Evolutionary conservation across 2,888 invertebrate species (phyloP), one percentile per base, ranked within the genome.

Genomic region (Sturmia bella): DNA sequence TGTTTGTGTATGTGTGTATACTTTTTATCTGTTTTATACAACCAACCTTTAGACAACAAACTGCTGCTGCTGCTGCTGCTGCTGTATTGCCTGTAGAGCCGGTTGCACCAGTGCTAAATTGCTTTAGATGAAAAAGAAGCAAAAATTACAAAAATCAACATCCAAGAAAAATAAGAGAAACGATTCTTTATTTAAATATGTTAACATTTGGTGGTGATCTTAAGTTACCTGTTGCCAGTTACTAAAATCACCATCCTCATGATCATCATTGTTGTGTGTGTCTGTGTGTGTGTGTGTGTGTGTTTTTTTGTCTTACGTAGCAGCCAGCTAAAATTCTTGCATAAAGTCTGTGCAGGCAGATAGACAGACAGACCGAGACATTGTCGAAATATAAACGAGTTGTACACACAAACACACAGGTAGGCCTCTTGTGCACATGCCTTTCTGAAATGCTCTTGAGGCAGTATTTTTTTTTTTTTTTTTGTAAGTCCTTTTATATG

Each of bases 201-300:
- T 68, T 81, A 73, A 73, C 81, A 73, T 77, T 75, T 81, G 73
- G 68, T 73, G 43, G 54, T 81, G 81, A 68, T 77, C 81, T 81
- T 81, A 77, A 57, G 76, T 81, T 81, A 81, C 81, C 81, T 81
- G 81, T 57, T 73, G 72, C 76, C 70, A 66, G 66, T 76, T 76
- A 68, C 43, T 68, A 54, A 76, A 76, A 59, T 80, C 64, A 48
- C 68, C 69, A 63, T 72, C 59, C 19, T 45, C 52, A 32, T 73
- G 32, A 41, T 72, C 61, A 32, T 72, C 50, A 32, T 73, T n/a
- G 9, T 59, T 7, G 15, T 61, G 24, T 39, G 21, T 7, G 13
- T 54, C n/a, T 6, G 27, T 13, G 11, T 72, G 15, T 61, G 24
- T 39, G 21, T 7, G 13, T 54, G 5, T 6, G 27, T 13, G 11